These are phyloP conservation scores for Halocaridina rubra DNA, from an alignment of 2,888 invertebrate species.

Conservation along the genomic window DNA sequence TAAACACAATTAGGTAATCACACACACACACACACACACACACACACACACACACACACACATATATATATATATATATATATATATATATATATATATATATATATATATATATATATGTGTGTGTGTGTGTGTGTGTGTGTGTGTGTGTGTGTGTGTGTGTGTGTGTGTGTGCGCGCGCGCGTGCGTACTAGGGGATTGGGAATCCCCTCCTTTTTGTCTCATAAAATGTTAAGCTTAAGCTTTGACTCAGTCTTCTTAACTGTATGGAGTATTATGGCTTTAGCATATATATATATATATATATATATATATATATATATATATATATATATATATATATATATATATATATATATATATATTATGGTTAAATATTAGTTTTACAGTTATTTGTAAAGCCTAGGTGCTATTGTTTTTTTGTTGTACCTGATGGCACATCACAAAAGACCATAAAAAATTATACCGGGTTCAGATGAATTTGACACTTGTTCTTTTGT, in stretches of 20 bases:
- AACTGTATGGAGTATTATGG: too few relatives aligned
- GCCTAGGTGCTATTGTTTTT: too few relatives aligned
- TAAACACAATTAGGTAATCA: too few relatives aligned
- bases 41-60: not conserved
- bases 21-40: too few relatives aligned
- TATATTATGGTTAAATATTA: too few relatives aligned
- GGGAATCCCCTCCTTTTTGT: not conserved
- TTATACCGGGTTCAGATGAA: not conserved
- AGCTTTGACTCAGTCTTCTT: not conserved
- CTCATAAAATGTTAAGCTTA: not conserved
- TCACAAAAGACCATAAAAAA: not conserved
- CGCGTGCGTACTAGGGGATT: not conserved
- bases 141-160: not conserved
- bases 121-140: constrained; percentile 5
- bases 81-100: not conserved
- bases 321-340: too few relatives aligned
- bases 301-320: too few relatives aligned
- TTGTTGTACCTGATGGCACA: too few relatives aligned
- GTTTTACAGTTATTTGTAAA: too few relatives aligned
- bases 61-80: not conserved
- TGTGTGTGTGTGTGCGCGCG: not conserved
- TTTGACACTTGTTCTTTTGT: too few relatives aligned
- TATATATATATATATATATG: not conserved
- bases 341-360: too few relatives aligned
- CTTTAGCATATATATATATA: too few relatives aligned